Base-by-base conservation (phyloP, 2,113 vertebrate genomes). In the Eptesicus fuscus region DNA sequence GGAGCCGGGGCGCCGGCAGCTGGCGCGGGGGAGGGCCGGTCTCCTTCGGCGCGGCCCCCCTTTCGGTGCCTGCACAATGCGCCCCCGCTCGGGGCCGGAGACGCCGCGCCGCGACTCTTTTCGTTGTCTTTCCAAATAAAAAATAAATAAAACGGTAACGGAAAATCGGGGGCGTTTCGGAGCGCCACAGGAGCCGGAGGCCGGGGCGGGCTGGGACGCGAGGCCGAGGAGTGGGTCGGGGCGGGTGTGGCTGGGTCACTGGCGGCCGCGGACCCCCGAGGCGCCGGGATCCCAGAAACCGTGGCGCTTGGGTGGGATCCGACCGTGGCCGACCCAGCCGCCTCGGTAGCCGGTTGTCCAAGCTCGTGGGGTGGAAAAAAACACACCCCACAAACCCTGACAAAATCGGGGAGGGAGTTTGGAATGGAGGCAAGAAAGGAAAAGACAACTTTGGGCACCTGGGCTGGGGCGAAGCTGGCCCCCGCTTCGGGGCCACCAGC, bases 101-200 rank as follows among this genome's bases (percentile, higher is more conserved):
- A 91, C 73, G 4, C 69, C 2, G 84, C 22, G 82, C 37, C 0
- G 22, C 63, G 5, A 53, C 85, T 47, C 70, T 92, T 94, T 93
- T 88, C 90, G 90, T 95, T 95, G 61, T 32, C 49, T 35, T 74
- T 93, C 70, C 82, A 59, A 49, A 90, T 65, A 56, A 76, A 76
- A 76, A 79, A 74, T 25, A 67, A 93, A 79, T 14, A 25, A 82
- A 51, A 59, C 3, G 30, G 88, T 1, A 95, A 85, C 47, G 56
- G 76, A 95, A 96, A 94, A 82, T 42, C 18, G 9, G 40, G 83
- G 56, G 5, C n/a, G 47, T 87, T 11, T 56, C 23, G 1, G 17
- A 78, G 67, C 10, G 76, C 14, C 13, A 22, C 47, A 8, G 18
- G 9, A 91, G 67, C 42, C 32, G 4, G 69, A 11, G 90, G 80